Conservation (phyloP, 2,888 invertebrate species). For the Clostera curtula region DNA sequence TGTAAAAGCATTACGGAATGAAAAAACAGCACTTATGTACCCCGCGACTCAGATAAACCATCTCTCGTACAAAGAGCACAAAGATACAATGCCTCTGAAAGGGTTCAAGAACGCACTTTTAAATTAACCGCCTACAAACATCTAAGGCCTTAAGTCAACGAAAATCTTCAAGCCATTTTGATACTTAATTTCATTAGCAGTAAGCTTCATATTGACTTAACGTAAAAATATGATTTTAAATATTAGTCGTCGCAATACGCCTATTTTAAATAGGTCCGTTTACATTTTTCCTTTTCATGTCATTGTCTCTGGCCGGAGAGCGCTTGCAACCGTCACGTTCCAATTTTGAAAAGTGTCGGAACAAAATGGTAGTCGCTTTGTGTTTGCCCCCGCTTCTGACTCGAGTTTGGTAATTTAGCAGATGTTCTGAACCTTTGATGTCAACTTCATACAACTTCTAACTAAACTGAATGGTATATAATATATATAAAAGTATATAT, state of each 20-base stretch:
- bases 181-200: constrained; percentile 24
- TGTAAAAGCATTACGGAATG: constrained; percentile 75
- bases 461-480: constrained; percentile 31
- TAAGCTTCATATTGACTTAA: constrained; percentile 31
- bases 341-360: constrained; percentile 75
- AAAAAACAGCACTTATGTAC: constrained; percentile 76
- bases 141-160: constrained; percentile 41
- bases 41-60: constrained; percentile 73
- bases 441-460: constrained; percentile 26
- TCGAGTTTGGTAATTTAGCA: constrained; percentile 66
- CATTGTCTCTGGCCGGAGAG: constrained; percentile 70
- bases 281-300: constrained; percentile 75
- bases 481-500: constrained; percentile 18
- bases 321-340: constrained; percentile 75
- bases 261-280: constrained; percentile 72
- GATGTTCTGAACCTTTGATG: constrained; percentile 63
- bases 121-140: constrained; percentile 61
- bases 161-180: constrained; percentile 31
- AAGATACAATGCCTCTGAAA: constrained; percentile 76
- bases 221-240: constrained; percentile 44
- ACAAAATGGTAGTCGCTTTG: constrained; percentile 73
- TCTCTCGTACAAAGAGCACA: constrained; percentile 74
- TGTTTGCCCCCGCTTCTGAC: constrained; percentile 46
- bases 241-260: constrained; percentile 51
- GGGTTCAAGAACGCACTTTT: constrained; percentile 76